A percentile compares a stretch with the other conserved stretches of the same genome.
Conservation (phyloP, 1,140 invertebrate genomes). For the Drosophila pseudoananassae region DNA sequence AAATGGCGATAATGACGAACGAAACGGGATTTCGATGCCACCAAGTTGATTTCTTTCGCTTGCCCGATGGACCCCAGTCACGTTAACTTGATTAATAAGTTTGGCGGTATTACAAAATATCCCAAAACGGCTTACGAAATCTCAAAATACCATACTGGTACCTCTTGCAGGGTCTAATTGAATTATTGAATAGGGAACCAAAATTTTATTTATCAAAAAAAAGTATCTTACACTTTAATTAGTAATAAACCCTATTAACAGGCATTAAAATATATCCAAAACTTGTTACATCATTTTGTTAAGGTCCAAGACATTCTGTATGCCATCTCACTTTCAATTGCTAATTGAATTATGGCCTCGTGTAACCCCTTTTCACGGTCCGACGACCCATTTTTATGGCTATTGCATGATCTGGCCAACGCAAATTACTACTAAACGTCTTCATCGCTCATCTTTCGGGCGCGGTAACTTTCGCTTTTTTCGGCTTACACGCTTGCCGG, state of each 20-base stretch:
- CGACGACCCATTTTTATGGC: constrained; percentile 56
- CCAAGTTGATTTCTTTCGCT: constrained; percentile 66
- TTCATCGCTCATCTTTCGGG: constrained; percentile 37
- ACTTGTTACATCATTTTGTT: too few relatives aligned
- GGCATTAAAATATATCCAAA: too few relatives aligned
- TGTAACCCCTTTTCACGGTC: constrained; percentile 24
- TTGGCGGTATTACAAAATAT: constrained; percentile 72
- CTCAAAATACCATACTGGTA: constrained; percentile 7
- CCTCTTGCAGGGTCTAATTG: constrained; percentile 22
- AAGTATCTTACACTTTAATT: neutral
- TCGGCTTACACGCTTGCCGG: constrained; percentile 27
- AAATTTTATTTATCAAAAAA: neutral
- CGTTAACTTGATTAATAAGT: constrained; percentile 75
- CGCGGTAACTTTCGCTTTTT: constrained; percentile 71
- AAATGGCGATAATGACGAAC: constrained; percentile 43
- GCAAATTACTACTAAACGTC: constrained; percentile 57
- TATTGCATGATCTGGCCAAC: constrained; percentile 34
- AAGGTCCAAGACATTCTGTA: neutral
- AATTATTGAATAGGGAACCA: constrained; percentile 11
- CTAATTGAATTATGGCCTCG: constrained; percentile 24
- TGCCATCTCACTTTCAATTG: constrained; percentile 1
- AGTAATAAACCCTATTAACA: neutral
- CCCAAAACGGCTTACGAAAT: constrained; percentile 65
- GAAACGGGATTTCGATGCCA: constrained; percentile 31
- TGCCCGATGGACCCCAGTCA: constrained; percentile 53